Evolutionary conservation across 2,113 vertebrate genomes (phyloP).

Genomic region (Odontesthes bonariensis): DNA sequence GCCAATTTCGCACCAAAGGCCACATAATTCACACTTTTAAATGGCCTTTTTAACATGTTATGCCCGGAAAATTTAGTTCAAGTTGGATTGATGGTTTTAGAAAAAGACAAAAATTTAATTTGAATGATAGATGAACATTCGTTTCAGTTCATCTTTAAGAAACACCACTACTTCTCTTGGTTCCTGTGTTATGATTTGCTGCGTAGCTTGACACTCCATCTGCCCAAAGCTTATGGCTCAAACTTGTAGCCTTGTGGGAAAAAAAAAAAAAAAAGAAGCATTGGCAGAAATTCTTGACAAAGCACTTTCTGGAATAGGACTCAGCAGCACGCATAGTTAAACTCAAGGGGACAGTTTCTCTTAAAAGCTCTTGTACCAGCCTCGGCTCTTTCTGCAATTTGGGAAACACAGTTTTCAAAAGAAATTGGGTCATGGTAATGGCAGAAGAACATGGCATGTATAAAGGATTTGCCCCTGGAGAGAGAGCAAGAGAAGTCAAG

Average conservation of each 20-base stretch:
- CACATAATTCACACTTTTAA: too few relatives aligned
- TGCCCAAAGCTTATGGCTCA: conserved; percentile 35
- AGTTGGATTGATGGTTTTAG: too few relatives aligned
- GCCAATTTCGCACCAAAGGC: too few relatives aligned
- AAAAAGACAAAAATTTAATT: too few relatives aligned
- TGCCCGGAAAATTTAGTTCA: too few relatives aligned
- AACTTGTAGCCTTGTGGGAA: conserved; percentile 56
- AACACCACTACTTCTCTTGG: conserved; percentile 14
- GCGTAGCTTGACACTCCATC: conserved; percentile 20
- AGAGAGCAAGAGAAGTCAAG: conserved; percentile 53
- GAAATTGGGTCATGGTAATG: conserved; percentile 76
- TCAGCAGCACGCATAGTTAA: conserved; percentile 71
- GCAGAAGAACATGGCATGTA: conserved; percentile 71
- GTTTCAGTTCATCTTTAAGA: too few relatives aligned
- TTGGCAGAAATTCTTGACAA: conserved; percentile 75
- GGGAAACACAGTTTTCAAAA: conserved; percentile 71
- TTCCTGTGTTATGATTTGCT: conserved; percentile 36
- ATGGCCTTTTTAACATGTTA: too few relatives aligned
- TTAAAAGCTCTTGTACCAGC: conserved; percentile 73
- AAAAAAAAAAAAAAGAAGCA: conserved; percentile 42
- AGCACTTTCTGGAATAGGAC: conserved; percentile 72
- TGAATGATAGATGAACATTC: too few relatives aligned
- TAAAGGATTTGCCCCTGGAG: conserved; percentile 68
- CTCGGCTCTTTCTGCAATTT: conserved; percentile 69
- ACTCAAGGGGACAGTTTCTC: conserved; percentile 77